phyloP scores from a whole-genome alignment of 1,140 invertebrate species.

The Drosophila orena region DNA sequence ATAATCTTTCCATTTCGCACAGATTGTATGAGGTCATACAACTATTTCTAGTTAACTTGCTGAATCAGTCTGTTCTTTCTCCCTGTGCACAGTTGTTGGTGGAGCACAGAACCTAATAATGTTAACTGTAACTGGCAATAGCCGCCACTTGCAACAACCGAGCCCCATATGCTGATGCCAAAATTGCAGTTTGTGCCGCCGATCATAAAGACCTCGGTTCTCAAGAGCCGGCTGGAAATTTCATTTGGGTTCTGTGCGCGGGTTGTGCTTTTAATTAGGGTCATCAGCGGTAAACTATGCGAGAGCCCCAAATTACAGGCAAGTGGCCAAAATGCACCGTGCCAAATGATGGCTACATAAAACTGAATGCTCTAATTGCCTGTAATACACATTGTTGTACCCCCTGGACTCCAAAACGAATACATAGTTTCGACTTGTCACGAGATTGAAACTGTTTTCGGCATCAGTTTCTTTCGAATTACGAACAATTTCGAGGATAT shows the following conservation, averaged over 20 bases:
- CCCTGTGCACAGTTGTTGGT: slow-evolving; percentile 34
- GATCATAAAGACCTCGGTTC: slow-evolving; percentile 49
- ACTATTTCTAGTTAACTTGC: no score
- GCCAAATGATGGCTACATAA: slow-evolving; percentile 42
- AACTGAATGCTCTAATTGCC: slow-evolving; percentile 51
- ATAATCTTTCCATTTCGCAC: no score
- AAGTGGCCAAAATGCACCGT: slow-evolving; percentile 21
- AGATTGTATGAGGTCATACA: no score
- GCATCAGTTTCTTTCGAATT: slow-evolving; percentile 41
- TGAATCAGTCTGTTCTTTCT: background rate
- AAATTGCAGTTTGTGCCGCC: slow-evolving; percentile 46
- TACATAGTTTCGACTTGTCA: slow-evolving; percentile 30
- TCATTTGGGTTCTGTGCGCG: slow-evolving; percentile 41
- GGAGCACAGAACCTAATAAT: slow-evolving; percentile 59
- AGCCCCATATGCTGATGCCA: slow-evolving; percentile 49
- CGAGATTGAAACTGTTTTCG: slow-evolving; percentile 38
- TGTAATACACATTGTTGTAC: slow-evolving; percentile 36
- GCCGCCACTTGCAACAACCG: slow-evolving; percentile 41
- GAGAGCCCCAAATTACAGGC: slow-evolving; percentile 51
- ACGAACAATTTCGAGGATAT: slow-evolving; percentile 35
- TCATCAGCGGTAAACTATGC: slow-evolving; percentile 51
- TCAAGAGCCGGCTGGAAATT: slow-evolving; percentile 24
- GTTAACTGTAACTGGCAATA: slow-evolving; percentile 76
- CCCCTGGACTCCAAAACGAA: background rate
- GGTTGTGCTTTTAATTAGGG: slow-evolving; percentile 61